These are phyloP conservation scores for Pipistrellus pipistrellus DNA, from an alignment of 2,797 vertebrate species.

Conservation along the genomic window DNA sequence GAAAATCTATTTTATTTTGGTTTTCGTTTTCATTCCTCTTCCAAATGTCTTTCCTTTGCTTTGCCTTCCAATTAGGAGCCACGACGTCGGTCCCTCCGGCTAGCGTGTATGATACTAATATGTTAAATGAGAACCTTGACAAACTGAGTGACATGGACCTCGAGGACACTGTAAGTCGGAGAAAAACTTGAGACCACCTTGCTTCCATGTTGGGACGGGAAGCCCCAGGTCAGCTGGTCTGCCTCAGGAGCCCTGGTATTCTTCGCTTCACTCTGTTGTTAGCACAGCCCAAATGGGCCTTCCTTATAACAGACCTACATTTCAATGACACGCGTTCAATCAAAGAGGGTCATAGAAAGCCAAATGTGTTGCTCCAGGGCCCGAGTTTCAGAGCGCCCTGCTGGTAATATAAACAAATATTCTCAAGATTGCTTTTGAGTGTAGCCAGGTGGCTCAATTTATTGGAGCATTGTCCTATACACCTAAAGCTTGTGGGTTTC, in stretches of 20 bases:
- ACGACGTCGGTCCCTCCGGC: not conserved
- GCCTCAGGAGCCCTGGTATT: not conserved
- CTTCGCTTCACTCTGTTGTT: not conserved
- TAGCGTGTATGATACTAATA: not conserved
- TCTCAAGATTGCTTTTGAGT: not conserved
- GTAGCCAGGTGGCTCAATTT: not conserved
- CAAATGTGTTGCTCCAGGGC: not conserved
- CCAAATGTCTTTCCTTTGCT: not conserved
- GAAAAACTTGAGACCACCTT: not conserved
- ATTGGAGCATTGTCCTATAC: not conserved
- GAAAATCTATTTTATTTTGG: not conserved
- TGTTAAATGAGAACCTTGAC: not conserved
- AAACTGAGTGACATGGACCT: rapidly evolving
- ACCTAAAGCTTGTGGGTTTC: not conserved
- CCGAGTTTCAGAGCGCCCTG: not conserved
- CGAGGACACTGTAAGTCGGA: constrained; percentile 43
- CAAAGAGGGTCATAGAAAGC: not conserved
- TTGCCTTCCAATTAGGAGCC: not conserved
- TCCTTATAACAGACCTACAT: not conserved
- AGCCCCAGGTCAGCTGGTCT: not conserved
- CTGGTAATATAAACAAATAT: not conserved
- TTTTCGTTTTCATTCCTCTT: not conserved
- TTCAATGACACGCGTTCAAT: not conserved
- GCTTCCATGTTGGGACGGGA: not conserved
- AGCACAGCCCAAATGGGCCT: not conserved